These are phyloP conservation scores for Lemur catta DNA, from an alignment of 2,797 vertebrate species.

Conservation along the genomic window DNA sequence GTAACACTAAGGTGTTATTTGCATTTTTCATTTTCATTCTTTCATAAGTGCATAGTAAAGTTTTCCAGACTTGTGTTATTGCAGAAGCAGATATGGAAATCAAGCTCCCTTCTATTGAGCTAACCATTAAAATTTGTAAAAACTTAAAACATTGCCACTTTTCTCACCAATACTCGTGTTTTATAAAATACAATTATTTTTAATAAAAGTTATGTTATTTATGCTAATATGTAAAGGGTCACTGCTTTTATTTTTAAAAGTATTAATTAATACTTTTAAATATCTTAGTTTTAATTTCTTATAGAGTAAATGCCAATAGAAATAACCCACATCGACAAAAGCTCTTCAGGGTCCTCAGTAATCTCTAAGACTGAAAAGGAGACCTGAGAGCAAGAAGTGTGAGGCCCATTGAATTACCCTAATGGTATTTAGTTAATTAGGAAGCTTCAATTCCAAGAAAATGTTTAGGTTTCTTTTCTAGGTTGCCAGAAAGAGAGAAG, in stretches of 20 bases:
- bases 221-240: background rate
- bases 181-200: background rate
- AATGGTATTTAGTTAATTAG: background rate
- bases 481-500: background rate
- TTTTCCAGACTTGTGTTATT: background rate
- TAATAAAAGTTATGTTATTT: background rate
- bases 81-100: background rate
- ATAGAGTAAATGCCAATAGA: background rate
- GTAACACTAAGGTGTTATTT: background rate
- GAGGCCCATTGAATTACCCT: background rate
- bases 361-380: background rate
- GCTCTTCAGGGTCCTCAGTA: background rate
- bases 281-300: background rate
- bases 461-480: background rate
- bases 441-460: background rate
- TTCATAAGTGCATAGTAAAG: background rate
- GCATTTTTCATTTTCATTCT: background rate
- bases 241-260: constrained; percentile 17
- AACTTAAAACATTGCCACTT: background rate
- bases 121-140: background rate
- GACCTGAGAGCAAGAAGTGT: background rate
- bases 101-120: background rate
- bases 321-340: background rate
- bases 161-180: background rate
- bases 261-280: background rate